These are phyloP conservation scores for Salarias fasciatus DNA, from an alignment of 2,797 vertebrate species.

Conservation along the genomic window DNA sequence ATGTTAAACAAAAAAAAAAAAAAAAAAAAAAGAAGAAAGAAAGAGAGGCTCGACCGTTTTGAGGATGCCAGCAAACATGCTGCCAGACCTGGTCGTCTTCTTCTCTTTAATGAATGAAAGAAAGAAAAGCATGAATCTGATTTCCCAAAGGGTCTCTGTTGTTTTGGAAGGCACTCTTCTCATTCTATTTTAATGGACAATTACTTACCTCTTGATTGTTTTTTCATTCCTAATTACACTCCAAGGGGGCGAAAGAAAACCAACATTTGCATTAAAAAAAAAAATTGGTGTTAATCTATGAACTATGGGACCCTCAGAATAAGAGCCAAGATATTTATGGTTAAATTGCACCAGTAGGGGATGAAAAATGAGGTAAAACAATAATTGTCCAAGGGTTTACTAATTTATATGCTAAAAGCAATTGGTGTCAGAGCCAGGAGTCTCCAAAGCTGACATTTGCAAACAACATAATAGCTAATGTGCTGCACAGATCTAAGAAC, in stretches of 20 bases:
- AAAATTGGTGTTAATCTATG: slow-evolving; percentile 29
- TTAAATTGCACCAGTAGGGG: slow-evolving; percentile 21
- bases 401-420: slow-evolving; percentile 22
- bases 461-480: slow-evolving; percentile 59
- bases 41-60: slow-evolving; percentile 19
- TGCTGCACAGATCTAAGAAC: slow-evolving; percentile 35
- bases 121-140: slow-evolving; percentile 51
- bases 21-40: too few species aligned
- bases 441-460: slow-evolving; percentile 37
- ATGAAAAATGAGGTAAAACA: slow-evolving; percentile 15
- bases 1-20: slow-evolving; percentile 32
- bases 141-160: slow-evolving; percentile 49
- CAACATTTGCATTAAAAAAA: slow-evolving; percentile 48
- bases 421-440: slow-evolving; percentile 18
- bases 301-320: slow-evolving; percentile 36
- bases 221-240: slow-evolving; percentile 52
- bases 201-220: slow-evolving; percentile 57
- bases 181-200: slow-evolving; percentile 53
- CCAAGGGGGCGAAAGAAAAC: slow-evolving; percentile 24
- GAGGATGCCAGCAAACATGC: slow-evolving; percentile 25
- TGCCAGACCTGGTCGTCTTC: slow-evolving; percentile 32
- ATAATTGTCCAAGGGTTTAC: slow-evolving; percentile 32
- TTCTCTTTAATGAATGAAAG: slow-evolving; percentile 42
- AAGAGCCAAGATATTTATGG: slow-evolving; percentile 32
- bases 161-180: slow-evolving; percentile 50